A percentile compares a stretch with the other conserved stretches of the same genome.
phyloP scores from a whole-genome alignment of 2,888 invertebrate genomes.

The Parnassius orleans region DNA sequence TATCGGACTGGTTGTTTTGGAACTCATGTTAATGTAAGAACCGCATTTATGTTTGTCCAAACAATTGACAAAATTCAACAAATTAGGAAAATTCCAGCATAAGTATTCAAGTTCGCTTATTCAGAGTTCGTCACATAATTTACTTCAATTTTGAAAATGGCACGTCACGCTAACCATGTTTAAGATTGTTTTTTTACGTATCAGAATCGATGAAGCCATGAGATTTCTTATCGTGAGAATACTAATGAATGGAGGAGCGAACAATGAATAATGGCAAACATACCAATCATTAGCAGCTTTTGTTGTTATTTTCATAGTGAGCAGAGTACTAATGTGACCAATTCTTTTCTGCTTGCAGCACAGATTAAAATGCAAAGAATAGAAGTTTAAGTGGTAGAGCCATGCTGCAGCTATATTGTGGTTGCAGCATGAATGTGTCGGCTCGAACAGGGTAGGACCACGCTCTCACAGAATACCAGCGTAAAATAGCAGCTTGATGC shows the following conservation, averaged over 20 bases:
- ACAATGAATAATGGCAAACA: constrained; percentile 9
- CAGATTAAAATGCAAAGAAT: too few species aligned
- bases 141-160: neutral
- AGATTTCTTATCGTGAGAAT: constrained; percentile 14
- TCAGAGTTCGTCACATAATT: constrained; percentile 6
- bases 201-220: neutral
- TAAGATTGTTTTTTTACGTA: too few species aligned
- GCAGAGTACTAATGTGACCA: neutral
- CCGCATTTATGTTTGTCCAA: constrained; percentile 4
- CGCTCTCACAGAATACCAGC: too few species aligned
- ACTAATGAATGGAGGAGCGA: constrained; percentile 9
- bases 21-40: constrained; percentile 8
- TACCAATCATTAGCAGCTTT: constrained; percentile 6
- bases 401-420: too few species aligned
- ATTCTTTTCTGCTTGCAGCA: too few species aligned
- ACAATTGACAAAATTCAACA: constrained; percentile 8
- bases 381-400: too few species aligned
- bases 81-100: neutral
- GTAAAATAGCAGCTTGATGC: too few species aligned
- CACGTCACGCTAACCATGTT: too few species aligned
- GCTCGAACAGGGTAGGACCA: too few species aligned
- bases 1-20: constrained; percentile 1
- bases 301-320: constrained; percentile 9
- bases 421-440: too few species aligned
- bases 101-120: constrained; percentile 3